A percentile compares a stretch with the other conserved stretches of the same genome.
phyloP scores from a whole-genome alignment of 2,113 vertebrate species.

The Alethe castanea region DNA sequence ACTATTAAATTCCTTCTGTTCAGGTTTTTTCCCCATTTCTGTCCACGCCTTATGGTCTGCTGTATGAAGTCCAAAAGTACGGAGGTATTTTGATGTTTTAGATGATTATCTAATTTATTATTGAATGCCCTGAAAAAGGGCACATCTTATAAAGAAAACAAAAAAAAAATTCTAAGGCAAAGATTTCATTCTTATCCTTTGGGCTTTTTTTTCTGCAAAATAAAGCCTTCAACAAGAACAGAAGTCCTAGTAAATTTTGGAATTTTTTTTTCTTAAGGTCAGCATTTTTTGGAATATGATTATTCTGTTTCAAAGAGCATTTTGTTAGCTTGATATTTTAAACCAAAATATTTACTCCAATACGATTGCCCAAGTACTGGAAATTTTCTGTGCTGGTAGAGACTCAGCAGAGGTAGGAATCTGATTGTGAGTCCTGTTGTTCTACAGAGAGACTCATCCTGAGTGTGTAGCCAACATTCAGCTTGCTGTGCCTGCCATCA shows the following conservation, averaged over 20 bases:
- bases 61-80: background rate
- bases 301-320: background rate
- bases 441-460: background rate
- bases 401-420: background rate
- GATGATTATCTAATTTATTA: background rate
- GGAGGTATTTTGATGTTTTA: background rate
- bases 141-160: background rate
- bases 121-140: background rate
- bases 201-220: background rate
- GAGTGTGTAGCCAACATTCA: background rate
- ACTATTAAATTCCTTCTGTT: background rate
- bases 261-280: background rate
- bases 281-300: background rate
- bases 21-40: background rate
- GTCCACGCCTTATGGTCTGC: background rate
- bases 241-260: background rate
- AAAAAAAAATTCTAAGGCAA: background rate
- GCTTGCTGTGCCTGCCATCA: background rate
- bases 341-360: background rate
- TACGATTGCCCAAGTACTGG: background rate
- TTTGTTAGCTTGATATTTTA: background rate
- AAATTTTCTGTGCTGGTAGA: background rate
- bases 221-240: background rate
- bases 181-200: background rate
- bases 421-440: background rate